Evolutionary conservation across 1,140 invertebrate genomes (phyloP).

Genomic region (Drosophila sp.): DNA sequence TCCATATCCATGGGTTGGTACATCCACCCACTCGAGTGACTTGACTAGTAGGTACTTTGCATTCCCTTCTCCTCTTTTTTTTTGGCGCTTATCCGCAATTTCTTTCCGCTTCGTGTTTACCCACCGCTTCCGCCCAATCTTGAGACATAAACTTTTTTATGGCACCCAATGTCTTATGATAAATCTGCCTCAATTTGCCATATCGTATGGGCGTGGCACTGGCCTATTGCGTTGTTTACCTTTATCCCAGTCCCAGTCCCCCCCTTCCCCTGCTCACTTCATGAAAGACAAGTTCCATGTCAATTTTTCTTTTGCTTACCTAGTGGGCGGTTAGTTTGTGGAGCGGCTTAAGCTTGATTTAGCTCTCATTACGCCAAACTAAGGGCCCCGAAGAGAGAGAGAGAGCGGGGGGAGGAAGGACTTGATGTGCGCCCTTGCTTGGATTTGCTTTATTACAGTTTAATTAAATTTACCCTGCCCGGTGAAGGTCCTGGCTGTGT

Average conservation of each 20-base stretch:
- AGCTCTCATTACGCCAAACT: conserved; percentile 74
- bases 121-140: conserved; percentile 39
- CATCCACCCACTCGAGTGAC: conserved; percentile 42
- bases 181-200: conserved; percentile 83
- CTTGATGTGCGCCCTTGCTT: not conserved
- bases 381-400: not conserved
- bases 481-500: conserved; percentile 15
- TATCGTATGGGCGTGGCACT: conserved; percentile 53
- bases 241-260: not conserved
- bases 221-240: conserved; percentile 61
- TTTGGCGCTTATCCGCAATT: conserved; percentile 77
- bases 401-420: not conserved
- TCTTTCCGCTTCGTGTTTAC: conserved; percentile 64
- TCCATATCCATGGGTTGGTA: not conserved
- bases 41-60: conserved; percentile 49
- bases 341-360: conserved; percentile 79
- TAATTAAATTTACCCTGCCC: conserved; percentile 76
- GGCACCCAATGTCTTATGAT: conserved; percentile 80
- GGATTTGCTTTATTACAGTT: conserved; percentile 83
- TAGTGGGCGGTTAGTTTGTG: conserved; percentile 66
- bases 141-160: conserved; percentile 81
- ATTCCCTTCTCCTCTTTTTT: conserved; percentile 42
- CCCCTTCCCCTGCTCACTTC: conserved; percentile 38
- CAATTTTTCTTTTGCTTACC: conserved; percentile 62
- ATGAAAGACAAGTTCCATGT: conserved; percentile 78